A percentile compares a stretch with the other conserved stretches of the same genome.
Conservation (phyloP, 2,113 vertebrate genomes). For the Syngnathoides biaculeatus region DNA sequence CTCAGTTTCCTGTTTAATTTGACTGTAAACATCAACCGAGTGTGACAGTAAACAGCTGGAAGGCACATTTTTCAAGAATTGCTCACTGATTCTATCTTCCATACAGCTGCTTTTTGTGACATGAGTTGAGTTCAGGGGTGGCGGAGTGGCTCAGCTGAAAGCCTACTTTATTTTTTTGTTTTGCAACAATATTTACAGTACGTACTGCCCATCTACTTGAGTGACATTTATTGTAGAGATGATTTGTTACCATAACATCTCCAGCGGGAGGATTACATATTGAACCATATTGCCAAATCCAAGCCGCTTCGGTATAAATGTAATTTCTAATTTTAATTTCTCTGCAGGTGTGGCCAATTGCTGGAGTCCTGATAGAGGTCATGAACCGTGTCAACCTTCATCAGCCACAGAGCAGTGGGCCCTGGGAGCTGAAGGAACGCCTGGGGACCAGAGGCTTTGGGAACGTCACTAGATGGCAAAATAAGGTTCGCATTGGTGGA, state of each 20-base stretch:
- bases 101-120: too few relatives aligned
- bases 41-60: too few relatives aligned
- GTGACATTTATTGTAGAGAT: neutral
- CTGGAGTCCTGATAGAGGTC: conserved; percentile 22
- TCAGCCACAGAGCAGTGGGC: conserved; percentile 81
- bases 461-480: conserved; percentile 91
- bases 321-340: too few relatives aligned
- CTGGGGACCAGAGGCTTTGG: conserved; percentile 94
- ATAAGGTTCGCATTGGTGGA: conserved; percentile 75
- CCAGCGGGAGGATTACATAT: neutral
- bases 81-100: too few relatives aligned
- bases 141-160: too few relatives aligned
- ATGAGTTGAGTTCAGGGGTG: too few relatives aligned
- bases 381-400: conserved; percentile 85
- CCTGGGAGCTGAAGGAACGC: conserved; percentile 93
- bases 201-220: too few relatives aligned
- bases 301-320: neutral
- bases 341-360: neutral
- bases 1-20: too few relatives aligned
- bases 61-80: too few relatives aligned
- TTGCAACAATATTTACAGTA: too few relatives aligned
- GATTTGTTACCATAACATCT: neutral
- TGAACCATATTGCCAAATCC: neutral
- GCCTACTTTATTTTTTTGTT: too few relatives aligned
- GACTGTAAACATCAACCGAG: too few relatives aligned